A percentile compares a stretch with the other conserved stretches of the same genome.
These are phyloP conservation scores for Drosophila pallidifrons DNA, from an alignment of 1,140 invertebrate species.

Conservation along the genomic window DNA sequence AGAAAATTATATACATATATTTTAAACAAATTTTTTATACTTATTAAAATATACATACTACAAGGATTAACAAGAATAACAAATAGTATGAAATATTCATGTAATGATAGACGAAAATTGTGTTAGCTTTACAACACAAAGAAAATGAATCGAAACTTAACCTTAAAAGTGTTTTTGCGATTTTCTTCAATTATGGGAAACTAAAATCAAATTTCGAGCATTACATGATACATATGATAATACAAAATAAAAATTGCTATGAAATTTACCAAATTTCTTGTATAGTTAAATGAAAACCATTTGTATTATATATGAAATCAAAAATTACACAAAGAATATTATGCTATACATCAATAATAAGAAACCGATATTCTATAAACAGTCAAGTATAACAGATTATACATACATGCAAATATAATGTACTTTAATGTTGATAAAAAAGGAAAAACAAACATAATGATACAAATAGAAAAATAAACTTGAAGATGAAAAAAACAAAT, in stretches of 20 bases:
- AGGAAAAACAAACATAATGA: constrained; percentile 34
- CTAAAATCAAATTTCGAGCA: constrained; percentile 62
- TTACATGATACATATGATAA: constrained; percentile 50
- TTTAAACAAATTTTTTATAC: constrained; percentile 81
- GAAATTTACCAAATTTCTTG: constrained; percentile 72
- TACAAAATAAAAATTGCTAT: constrained; percentile 42
- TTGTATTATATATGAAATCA: constrained; percentile 77
- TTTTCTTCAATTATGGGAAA: constrained; percentile 59
- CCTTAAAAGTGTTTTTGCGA: constrained; percentile 69
- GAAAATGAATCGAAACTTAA: constrained; percentile 37
- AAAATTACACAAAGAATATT: constrained; percentile 39
- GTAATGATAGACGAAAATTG: constrained; percentile 39
- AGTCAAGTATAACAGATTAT: constrained; percentile 72
- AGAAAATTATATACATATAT: constrained; percentile 64
- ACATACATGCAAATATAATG: constrained; percentile 64
- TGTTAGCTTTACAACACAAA: constrained; percentile 68
- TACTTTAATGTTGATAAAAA: constrained; percentile 77
- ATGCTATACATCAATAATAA: constrained; percentile 48
- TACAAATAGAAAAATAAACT: constrained; percentile 25
- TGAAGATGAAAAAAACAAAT: not conserved
- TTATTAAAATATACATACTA: constrained; percentile 76
- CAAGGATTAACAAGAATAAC: constrained; percentile 20
- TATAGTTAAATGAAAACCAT: constrained; percentile 76
- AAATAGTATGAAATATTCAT: constrained; percentile 3
- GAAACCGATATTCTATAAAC: constrained; percentile 59